Percentiles rank a stretch among this genome's conserved stretches.
Conservation (phyloP, 2,797 vertebrate genomes). For the Chiloscyllium punctatum region DNA sequence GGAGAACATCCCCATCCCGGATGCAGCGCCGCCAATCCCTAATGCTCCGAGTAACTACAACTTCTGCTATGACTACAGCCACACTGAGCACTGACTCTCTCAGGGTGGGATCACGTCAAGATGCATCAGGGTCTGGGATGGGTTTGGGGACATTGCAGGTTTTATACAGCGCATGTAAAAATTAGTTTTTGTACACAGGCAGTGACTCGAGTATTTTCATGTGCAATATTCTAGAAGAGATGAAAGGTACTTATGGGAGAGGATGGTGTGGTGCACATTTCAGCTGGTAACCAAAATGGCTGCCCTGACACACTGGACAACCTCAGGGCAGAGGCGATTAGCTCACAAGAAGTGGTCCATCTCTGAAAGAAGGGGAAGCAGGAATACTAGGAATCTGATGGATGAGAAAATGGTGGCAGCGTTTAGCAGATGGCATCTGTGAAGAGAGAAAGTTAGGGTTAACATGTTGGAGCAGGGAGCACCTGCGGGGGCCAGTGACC, state of each 20-base stretch:
- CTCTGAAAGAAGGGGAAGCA: neutral
- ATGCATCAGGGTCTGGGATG: neutral
- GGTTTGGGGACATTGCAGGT: neutral
- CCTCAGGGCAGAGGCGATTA: too few relatives aligned
- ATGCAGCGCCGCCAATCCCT: conserved; percentile 74
- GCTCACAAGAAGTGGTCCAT: neutral
- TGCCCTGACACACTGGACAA: neutral
- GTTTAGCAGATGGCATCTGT: neutral
- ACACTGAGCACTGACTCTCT: conserved; percentile 69
- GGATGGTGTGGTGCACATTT: neutral
- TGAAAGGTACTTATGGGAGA: neutral
- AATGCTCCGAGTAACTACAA: conserved; percentile 88
- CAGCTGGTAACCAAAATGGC: neutral
- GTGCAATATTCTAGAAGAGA: conserved; percentile 15
- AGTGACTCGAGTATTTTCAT: conserved; percentile 13
- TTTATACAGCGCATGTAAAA: conserved; percentile 17
- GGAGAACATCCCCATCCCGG: conserved; percentile 86
- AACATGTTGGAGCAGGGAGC: neutral
- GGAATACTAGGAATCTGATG: too few relatives aligned
- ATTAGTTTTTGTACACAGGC: neutral
- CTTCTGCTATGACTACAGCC: conserved; percentile 93
- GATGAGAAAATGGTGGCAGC: neutral
- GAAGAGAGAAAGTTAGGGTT: neutral
- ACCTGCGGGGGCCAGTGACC: neutral
- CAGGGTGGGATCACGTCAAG: neutral